These are phyloP conservation scores for Dynastes hyllus DNA, from an alignment of 2,888 invertebrate species.

Conservation along the genomic window DNA sequence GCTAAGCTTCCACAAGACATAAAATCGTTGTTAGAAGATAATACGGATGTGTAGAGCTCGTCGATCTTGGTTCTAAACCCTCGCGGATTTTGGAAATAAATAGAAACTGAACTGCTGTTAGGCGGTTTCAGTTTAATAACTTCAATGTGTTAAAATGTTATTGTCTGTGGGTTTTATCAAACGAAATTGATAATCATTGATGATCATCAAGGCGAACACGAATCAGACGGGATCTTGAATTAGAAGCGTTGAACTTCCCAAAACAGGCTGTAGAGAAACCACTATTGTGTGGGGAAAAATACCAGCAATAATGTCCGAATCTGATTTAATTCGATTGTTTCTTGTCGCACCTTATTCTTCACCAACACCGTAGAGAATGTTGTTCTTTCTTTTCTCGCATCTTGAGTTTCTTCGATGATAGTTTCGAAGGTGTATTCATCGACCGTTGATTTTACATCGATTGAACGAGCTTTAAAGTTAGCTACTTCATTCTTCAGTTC, in stretches of 20 bases:
- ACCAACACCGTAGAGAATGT: too few relatives aligned
- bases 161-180: background rate
- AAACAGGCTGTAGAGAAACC: background rate
- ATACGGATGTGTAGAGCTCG: background rate
- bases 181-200: background rate
- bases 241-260: background rate
- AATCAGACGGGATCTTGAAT: background rate
- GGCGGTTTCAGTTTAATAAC: background rate
- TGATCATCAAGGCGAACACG: background rate
- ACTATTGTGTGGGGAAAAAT: background rate
- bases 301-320: background rate
- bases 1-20: background rate
- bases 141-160: background rate
- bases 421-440: background rate
- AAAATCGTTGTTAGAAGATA: background rate
- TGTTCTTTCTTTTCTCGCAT: too few relatives aligned
- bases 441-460: background rate
- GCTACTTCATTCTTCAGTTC: too few relatives aligned
- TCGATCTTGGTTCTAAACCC: background rate
- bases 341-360: too few relatives aligned
- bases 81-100: background rate
- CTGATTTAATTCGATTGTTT: background rate
- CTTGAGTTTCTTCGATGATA: too few relatives aligned
- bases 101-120: background rate
- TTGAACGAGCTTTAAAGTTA: too few relatives aligned